Conservation (phyloP, 1,140 invertebrate genomes). For the Mactra quadrangularis region DNA sequence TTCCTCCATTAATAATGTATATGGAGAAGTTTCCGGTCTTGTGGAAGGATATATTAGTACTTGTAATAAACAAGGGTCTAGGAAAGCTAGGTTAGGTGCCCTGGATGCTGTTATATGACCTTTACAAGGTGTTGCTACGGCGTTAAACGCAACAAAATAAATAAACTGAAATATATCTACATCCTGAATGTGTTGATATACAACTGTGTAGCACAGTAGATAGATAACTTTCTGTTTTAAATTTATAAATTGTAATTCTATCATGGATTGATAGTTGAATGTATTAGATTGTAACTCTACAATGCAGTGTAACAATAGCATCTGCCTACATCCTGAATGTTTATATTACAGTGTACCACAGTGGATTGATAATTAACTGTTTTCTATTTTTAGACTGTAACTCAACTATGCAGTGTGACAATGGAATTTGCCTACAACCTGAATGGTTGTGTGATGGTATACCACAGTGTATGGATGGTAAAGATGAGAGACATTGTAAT, state of each 20-base stretch:
- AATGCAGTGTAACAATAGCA: constrained; percentile 62
- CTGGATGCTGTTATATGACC: no score
- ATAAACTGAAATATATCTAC: background rate
- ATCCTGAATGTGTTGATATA: background rate
- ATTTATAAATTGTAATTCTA: background rate
- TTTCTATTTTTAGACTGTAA: constrained; percentile 36
- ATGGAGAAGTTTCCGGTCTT: no score
- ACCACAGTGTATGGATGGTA: constrained; percentile 70
- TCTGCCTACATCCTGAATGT: constrained; percentile 69
- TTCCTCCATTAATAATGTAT: no score
- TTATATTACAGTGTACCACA: constrained; percentile 65
- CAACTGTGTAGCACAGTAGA: background rate
- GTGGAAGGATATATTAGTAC: no score
- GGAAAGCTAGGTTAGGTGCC: no score
- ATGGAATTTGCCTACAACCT: constrained; percentile 66
- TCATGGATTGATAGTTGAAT: background rate
- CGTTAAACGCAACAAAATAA: no score
- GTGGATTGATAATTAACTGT: constrained; percentile 70
- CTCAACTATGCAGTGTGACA: constrained; percentile 54
- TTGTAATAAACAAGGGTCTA: no score
- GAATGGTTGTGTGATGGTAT: constrained; percentile 68
- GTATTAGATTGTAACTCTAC: constrained; percentile 19
- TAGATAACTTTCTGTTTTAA: background rate
- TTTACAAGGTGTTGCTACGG: no score
- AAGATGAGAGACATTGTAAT: constrained; percentile 65